Conservation (phyloP, 2,113 vertebrate genomes). For the Rhinogobius similis region DNA sequence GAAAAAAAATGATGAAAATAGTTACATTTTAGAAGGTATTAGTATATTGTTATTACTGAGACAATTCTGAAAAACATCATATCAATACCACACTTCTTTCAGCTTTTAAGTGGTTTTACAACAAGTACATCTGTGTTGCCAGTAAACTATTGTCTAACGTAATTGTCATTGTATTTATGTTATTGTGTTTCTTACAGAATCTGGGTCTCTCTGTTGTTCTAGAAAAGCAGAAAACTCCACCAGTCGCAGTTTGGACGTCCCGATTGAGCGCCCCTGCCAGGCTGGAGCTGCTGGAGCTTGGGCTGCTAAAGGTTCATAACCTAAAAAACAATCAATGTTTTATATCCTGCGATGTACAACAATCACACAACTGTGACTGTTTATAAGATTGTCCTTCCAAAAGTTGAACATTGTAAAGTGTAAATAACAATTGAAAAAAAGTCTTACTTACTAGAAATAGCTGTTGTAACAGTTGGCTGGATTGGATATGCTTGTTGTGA, state of each 20-base stretch:
- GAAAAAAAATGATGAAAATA: neutral
- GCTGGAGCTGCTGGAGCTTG: slow-evolving; percentile 91
- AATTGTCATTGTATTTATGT: neutral
- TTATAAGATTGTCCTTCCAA: neutral
- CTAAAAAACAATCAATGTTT: slow-evolving; percentile 63
- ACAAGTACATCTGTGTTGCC: neutral
- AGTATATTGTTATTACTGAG: neutral
- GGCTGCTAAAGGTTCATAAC: slow-evolving; percentile 88
- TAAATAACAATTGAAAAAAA: neutral
- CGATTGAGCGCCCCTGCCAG: slow-evolving; percentile 97
- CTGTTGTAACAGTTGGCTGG: slow-evolving; percentile 91
- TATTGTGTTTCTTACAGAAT: slow-evolving; percentile 80
- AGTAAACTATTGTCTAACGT: neutral
- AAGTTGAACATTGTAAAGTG: no score
- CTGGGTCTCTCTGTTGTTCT: slow-evolving; percentile 95
- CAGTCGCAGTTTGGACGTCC: slow-evolving; percentile 95
- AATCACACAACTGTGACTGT: no score
- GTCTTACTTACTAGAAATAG: slow-evolving; percentile 95
- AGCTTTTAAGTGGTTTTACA: slow-evolving; percentile 10
- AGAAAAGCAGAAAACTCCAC: slow-evolving; percentile 98
- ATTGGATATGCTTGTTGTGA: slow-evolving; percentile 94
- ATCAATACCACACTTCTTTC: neutral
- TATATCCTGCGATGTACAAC: neutral
- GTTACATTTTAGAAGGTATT: neutral
- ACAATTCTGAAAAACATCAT: neutral